These are phyloP conservation scores for Oreotrochilus melanogaster DNA, from an alignment of 2,113 vertebrate species.

Conservation along the genomic window DNA sequence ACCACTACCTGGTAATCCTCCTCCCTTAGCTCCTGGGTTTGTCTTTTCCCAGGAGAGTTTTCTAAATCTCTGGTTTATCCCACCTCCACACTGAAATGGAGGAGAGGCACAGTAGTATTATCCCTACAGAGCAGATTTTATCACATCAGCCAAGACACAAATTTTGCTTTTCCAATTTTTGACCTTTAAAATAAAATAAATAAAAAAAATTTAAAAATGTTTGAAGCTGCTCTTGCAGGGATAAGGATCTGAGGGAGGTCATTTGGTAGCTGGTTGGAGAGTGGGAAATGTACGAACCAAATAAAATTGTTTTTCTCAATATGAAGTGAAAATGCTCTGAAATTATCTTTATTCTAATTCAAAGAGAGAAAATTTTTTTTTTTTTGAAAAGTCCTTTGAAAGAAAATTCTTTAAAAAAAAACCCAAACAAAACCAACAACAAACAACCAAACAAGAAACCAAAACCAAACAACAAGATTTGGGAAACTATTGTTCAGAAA, in stretches of 20 bases:
- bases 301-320: neutral
- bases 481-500: neutral
- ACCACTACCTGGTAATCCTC: neutral
- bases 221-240: neutral
- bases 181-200: neutral
- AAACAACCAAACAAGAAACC: too few relatives aligned
- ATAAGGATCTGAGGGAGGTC: neutral
- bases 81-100: fast-evolving
- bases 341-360: neutral
- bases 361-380: neutral
- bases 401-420: too few relatives aligned
- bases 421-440: too few relatives aligned
- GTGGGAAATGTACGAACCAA: neutral
- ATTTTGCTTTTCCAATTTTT: neutral
- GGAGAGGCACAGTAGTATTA: neutral
- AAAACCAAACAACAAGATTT: neutral
- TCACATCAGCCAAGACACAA: neutral
- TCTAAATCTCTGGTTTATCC: neutral
- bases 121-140: neutral
- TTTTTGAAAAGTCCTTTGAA: neutral
- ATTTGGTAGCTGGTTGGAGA: neutral
- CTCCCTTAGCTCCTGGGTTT: neutral
- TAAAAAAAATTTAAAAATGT: too few relatives aligned
- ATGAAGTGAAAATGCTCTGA: neutral
- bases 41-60: neutral